Base-by-base conservation (phyloP, 2,888 invertebrate species). In the Meteorus colon region DNA sequence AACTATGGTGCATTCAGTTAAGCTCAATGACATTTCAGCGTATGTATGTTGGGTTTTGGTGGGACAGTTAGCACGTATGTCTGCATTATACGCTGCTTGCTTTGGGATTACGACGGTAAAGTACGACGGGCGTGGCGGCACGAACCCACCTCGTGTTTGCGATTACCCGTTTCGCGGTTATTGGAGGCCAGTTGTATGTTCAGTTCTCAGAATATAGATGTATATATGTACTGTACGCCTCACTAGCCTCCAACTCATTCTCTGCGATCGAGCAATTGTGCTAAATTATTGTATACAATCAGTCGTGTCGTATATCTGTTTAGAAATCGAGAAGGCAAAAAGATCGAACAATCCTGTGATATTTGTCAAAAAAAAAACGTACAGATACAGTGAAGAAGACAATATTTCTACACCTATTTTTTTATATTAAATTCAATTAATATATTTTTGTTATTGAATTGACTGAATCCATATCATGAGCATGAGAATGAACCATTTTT, bases 61-160 rank as follows among this genome's bases (percentile, higher is more conserved):
- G 76, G 80, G 81, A 75, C 81, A 81, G 83, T 85, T 84, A 81
- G 82, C 82, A 81, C 84, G 83, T 87, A 86, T 85, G 85, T 86
- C 85, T 86, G 86, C 84, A 86, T 87, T 86, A 87, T 86, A 83
- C 82, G 80, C 79, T 84, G 86, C 86, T 87, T 86, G 86, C 84
- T 75, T 79, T 81, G 78, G 86, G 85, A 87, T 87, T 87, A 87
- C 84, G 84, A 82, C 80, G 82, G 83, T 86, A 85, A 87, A 85
- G 85, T 86, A 86, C 86, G 84, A 77, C 79, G 81, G 79, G 79
- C 77, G 79, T 78, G 77, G 79, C 77, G 19, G 55, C 75, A 41
- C 68, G 63, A 29, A 24, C 60, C 62, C 67, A 68, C 76, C 69
- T 70, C 70, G 69, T 85, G 84, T 85, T 85, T 86, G 86, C 86